Conservation (phyloP, 2,888 invertebrate species). For the Hoplodrina ambigua region DNA sequence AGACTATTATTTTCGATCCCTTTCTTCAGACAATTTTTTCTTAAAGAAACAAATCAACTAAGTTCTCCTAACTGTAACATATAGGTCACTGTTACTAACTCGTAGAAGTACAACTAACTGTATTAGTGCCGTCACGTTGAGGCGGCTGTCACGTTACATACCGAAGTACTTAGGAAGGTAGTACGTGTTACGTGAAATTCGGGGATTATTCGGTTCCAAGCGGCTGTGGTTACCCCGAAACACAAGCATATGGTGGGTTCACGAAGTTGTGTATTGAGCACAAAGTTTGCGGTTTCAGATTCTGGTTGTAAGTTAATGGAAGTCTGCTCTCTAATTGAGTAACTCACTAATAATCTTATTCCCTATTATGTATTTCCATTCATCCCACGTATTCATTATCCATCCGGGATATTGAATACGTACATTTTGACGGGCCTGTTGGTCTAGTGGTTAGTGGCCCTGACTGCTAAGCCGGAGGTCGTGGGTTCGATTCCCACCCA, state of each 20-base stretch:
- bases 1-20: too few species aligned
- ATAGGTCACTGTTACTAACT: neutral
- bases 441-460: too few species aligned
- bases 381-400: too few species aligned
- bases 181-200: conserved; percentile 30
- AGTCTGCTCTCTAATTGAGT: too few species aligned
- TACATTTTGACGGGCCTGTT: too few species aligned
- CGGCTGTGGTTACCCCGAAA: conserved; percentile 10
- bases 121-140: conserved; percentile 33
- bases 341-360: too few species aligned
- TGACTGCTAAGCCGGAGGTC: too few species aligned
- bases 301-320: neutral
- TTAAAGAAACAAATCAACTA: neutral
- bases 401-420: too few species aligned
- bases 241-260: neutral
- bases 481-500: too few species aligned
- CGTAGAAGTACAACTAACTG: conserved; percentile 11
- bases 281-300: conserved; percentile 19
- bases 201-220: conserved; percentile 6
- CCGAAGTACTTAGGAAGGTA: neutral
- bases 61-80: conserved; percentile 4
- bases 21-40: neutral
- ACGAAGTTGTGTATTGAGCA: neutral
- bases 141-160: neutral
- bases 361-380: too few species aligned